Evolutionary conservation across 2,888 invertebrate species (phyloP), one percentile per base, ranked within the genome.

Genomic region (Cryptocephalus moraei): DNA sequence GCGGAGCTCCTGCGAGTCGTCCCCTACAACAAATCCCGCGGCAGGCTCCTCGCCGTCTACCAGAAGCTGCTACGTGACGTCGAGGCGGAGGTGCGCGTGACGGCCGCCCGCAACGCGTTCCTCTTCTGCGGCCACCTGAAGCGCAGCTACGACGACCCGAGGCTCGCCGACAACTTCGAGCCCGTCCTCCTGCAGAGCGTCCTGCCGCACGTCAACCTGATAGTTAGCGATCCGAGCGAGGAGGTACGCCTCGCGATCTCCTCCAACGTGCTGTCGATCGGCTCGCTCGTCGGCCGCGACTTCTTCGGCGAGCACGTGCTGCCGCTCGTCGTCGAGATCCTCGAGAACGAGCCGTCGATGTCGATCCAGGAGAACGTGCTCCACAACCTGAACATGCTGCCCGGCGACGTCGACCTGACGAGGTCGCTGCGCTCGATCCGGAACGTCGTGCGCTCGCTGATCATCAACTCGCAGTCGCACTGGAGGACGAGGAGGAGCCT

Each of bases 401-500:
- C 66, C 1, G 45, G 57, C 1, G 60, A 62, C 33, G 55, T 68
- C 13, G 64, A 63, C 43, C 56, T 65, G 1, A 60, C 59, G 1
- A 46, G 56, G 41, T 57, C 56, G 3, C 47, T 64, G 6, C 52
- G 52, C 14, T 60, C 60, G 0, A 60, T 70, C 10, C 58, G 60
- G 36, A 61, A 59, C 33, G 62, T 66, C 11, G 54, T 69, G 43
- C 53, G 60, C 31, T 60, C 64, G 36, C 50, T 70, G 4, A 54
- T 69, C 32, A 55, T 58, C 2, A 59, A 61, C 14, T 64, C 67
- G 0, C 57, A 60, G 22, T 57, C 63, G 1, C 62, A 65, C 33
- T 70, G 70, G 70, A 55, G 70, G 39, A 65, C 64, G 3, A 56
- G 69, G 31, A 58, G 68, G 45, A 63, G 64, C 43, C 50, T 70